Evolutionary conservation across 37 sponge, comb jelly and placozoan genomes (phyloP).

Genomic region (Axinella damicornis): DNA sequence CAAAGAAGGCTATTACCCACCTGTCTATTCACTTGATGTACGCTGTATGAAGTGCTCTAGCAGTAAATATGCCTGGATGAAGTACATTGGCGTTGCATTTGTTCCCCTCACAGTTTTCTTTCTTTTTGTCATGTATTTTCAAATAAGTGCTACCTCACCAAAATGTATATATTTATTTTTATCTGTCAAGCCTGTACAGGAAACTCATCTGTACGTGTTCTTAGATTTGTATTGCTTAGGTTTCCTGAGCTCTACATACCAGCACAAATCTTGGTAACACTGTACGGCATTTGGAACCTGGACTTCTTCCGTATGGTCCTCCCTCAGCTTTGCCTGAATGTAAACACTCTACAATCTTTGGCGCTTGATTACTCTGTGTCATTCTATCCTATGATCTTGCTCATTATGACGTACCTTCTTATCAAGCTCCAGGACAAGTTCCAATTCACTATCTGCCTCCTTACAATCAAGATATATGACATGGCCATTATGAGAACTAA

Average conservation of each 20-base stretch:
- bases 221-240: background rate
- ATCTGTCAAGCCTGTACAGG: slow-evolving; percentile 46
- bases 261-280: too few species aligned
- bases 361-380: too few species aligned
- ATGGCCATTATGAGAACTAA: slow-evolving; percentile 6
- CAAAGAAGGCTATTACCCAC: slow-evolving; percentile 2
- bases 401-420: slow-evolving; percentile 4
- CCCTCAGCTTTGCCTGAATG: background rate
- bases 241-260: too few species aligned
- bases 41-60: slow-evolving; percentile 4
- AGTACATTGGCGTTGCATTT: slow-evolving; percentile 16
- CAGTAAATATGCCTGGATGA: background rate
- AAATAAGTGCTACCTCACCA: slow-evolving; percentile 49
- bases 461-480: background rate
- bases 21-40: slow-evolving; percentile 41
- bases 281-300: slow-evolving; percentile 44
- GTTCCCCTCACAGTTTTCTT: slow-evolving; percentile 66
- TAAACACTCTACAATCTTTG: too few species aligned
- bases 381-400: background rate
- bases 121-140: slow-evolving; percentile 47
- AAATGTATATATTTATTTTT: slow-evolving; percentile 61
- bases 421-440: slow-evolving; percentile 1
- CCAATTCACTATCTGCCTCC: background rate
- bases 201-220: slow-evolving; percentile 8
- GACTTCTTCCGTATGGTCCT: slow-evolving; percentile 28